Percentiles rank a stretch among this genome's conserved stretches.
These are phyloP conservation scores for Neuroscelio doddi DNA, from an alignment of 2,888 invertebrate species.

Conservation along the genomic window DNA sequence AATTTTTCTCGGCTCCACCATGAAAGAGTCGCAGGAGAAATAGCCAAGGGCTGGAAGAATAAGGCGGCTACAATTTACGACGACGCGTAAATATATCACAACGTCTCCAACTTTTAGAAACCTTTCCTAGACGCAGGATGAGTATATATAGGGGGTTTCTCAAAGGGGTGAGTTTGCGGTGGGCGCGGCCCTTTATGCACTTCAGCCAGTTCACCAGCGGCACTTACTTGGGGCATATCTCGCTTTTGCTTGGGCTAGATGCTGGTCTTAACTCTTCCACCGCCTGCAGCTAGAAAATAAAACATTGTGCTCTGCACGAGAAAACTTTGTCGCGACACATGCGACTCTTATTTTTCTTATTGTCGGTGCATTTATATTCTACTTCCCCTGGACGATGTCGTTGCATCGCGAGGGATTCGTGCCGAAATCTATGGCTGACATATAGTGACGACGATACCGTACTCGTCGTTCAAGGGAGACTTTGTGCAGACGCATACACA, in stretches of 20 bases:
- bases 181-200: conserved; percentile 61
- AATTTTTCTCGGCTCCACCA: conserved; percentile 36
- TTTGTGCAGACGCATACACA: too few relatives aligned
- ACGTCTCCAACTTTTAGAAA: conserved; percentile 66
- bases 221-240: conserved; percentile 46
- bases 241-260: conserved; percentile 42
- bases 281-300: conserved; percentile 58
- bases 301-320: conserved; percentile 53
- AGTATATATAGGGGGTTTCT: conserved; percentile 37
- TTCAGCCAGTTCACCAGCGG: conserved; percentile 47
- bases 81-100: conserved; percentile 66
- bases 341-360: conserved; percentile 42
- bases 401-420: conserved; percentile 29
- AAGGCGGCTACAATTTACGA: conserved; percentile 63
- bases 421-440: neutral
- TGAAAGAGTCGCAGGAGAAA: conserved; percentile 40
- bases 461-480: too few relatives aligned
- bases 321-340: conserved; percentile 55
- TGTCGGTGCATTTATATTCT: conserved; percentile 42
- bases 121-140: conserved; percentile 54
- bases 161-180: conserved; percentile 46
- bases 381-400: conserved; percentile 35
- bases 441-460: too few relatives aligned
- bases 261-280: conserved; percentile 59
- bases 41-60: conserved; percentile 54